phyloP scores from a whole-genome alignment of 2,113 vertebrate species.

The Epinephelus moara region DNA sequence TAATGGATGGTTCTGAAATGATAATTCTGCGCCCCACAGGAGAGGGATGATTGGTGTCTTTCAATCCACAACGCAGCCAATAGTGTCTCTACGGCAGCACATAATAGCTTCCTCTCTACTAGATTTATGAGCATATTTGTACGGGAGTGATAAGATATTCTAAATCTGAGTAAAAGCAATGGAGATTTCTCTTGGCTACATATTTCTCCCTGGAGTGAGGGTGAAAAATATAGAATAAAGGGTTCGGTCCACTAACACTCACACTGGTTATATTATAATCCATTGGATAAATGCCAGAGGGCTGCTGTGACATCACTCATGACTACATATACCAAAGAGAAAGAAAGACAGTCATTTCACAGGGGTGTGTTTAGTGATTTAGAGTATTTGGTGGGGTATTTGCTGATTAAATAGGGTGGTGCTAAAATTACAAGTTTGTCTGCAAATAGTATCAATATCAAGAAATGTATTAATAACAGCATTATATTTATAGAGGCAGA shows the following conservation, averaged over 20 bases:
- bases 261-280: not conserved
- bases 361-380: not conserved
- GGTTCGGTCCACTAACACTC: not conserved
- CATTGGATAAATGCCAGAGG: not conserved
- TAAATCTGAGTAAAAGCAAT: constrained; percentile 7
- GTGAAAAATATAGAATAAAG: constrained; percentile 3
- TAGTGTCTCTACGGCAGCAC: constrained; percentile 21
- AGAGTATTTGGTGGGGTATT: not conserved
- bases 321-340: not conserved
- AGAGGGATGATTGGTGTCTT: constrained; percentile 54
- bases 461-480: not conserved
- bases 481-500: not conserved
- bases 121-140: constrained; percentile 47
- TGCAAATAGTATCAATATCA: not conserved
- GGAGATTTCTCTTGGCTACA: not conserved
- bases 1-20: constrained; percentile 40
- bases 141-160: constrained; percentile 35
- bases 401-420: not conserved
- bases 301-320: not conserved
- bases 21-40: constrained; percentile 35
- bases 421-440: not conserved
- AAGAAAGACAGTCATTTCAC: not conserved
- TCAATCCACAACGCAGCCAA: constrained; percentile 37
- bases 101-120: not conserved
- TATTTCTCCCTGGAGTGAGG: constrained; percentile 10